Base-by-base conservation (phyloP, 2,888 invertebrate species). In the Leucophenga montana region DNA sequence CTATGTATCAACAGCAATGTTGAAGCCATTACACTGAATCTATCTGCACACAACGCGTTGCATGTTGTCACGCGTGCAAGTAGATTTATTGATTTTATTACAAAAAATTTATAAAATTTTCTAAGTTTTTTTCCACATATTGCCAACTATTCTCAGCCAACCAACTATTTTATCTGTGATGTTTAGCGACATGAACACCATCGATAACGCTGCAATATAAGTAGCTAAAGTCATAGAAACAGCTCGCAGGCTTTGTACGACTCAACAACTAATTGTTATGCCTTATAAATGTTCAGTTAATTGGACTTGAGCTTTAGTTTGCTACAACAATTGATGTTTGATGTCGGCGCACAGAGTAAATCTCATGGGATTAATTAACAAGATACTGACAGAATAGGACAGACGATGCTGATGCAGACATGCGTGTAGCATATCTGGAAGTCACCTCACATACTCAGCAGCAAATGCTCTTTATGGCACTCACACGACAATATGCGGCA, bases 301-400 rank as follows among this genome's bases (percentile, higher is more conserved):
- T 48, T 64, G 48, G 48, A 48, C 48, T 64, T 64, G 44, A 48
- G 48, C 46, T 39, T 14, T 39, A 16, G 20, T 39, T 39, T 8
- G 39, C 39, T 39, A 39, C 9, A 39, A 39, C 8, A 39, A 11
- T 39, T 39, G 8, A 39, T 39, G 39, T 39, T 39, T 39, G 11
- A 39, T 64, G 27, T 48, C 20, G 59, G 59, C 59, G 8, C 39
- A 57, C 33, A 59, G n/a, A n/a, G 59, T 22, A 48, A 64, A 22
- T 8, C 59, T 27, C 62, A 64, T 64, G 62, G 46, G 62, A 33
- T 64, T 64, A 64, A 64, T 64, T 64, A 64, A 64, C 57, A 57
- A 27, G 39, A 39, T 11, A n/a, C 50, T 11, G 18, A 18, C 50
- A 50, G 50, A 18, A 27, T 27, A 27, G 39, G 39, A 39, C 39